Percentiles rank a stretch among this genome's conserved stretches.
These are phyloP conservation scores for Rhabdomys pumilio DNA, from an alignment of 2,797 vertebrate genomes.

Conservation along the genomic window DNA sequence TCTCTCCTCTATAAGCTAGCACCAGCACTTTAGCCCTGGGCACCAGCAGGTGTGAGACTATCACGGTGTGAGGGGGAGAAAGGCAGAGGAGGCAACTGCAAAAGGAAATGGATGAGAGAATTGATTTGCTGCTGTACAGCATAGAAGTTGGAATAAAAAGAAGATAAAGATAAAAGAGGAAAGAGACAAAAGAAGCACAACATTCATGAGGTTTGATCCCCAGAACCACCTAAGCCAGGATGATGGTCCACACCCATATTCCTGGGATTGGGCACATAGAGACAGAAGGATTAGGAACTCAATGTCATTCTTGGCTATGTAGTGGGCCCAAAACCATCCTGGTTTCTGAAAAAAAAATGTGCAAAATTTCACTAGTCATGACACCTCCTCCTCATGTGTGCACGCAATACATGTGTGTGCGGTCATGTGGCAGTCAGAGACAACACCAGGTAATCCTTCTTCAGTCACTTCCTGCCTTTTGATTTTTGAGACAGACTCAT, in stretches of 20 bases:
- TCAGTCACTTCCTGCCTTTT: background rate
- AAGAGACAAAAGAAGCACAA: background rate
- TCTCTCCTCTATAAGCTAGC: background rate
- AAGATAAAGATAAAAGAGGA: conserved; percentile 3
- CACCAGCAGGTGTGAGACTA: background rate
- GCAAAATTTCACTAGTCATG: background rate
- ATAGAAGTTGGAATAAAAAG: background rate
- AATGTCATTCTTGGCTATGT: background rate
- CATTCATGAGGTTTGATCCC: background rate
- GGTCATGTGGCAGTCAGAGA: background rate
- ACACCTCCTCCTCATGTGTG: background rate
- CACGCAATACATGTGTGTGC: background rate
- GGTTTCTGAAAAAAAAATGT: background rate
- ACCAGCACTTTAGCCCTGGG: background rate
- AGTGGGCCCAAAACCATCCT: background rate
- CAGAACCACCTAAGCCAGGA: background rate
- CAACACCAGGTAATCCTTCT: background rate
- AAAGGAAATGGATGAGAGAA: background rate
- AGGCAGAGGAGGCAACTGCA: background rate
- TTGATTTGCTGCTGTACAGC: background rate
- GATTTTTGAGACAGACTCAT: background rate
- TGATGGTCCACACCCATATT: background rate
- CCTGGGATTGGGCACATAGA: background rate
- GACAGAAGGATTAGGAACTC: background rate
- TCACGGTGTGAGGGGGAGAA: background rate